A percentile compares a stretch with the other conserved stretches of the same genome.
Evolutionary conservation across 2,797 vertebrate species (phyloP).

Genomic region (Nyctibius grandis): DNA sequence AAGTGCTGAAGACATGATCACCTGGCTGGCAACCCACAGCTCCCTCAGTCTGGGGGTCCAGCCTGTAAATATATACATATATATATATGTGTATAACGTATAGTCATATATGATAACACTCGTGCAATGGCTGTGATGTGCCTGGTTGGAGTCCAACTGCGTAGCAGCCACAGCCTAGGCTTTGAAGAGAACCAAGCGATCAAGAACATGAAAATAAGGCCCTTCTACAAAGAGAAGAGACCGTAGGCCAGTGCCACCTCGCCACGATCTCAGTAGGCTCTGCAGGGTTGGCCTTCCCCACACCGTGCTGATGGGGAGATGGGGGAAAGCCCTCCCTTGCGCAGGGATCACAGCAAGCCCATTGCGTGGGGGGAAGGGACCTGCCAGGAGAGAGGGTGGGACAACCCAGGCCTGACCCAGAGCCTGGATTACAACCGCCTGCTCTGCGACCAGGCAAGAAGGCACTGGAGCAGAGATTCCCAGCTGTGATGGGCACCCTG

Average conservation of each 20-base stretch:
- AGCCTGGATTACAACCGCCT: not conserved
- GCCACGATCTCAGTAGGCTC: not conserved
- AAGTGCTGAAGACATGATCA: not conserved
- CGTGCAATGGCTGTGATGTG: not conserved
- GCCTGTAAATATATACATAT: not conserved
- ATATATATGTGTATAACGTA: not conserved
- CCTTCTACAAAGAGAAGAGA: not conserved
- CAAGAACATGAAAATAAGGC: not conserved
- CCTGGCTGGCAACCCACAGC: not conserved
- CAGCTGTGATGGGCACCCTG: slow-evolving; percentile 27
- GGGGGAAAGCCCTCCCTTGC: not conserved
- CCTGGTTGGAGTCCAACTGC: not conserved
- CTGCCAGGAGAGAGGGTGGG: not conserved
- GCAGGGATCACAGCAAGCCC: not conserved
- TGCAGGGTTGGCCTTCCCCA: not conserved
- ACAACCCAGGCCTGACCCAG: slow-evolving; percentile 26
- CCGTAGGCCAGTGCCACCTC: not conserved
- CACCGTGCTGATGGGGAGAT: not conserved
- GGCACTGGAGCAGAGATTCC: slow-evolving; percentile 48
- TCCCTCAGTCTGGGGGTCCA: not conserved
- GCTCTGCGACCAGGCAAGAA: not conserved
- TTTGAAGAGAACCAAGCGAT: not conserved
- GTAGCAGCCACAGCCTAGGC: not conserved
- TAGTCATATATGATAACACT: not conserved
- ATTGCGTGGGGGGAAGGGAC: not conserved